These are phyloP conservation scores for Cassiopea andromeda DNA, from an alignment of 30 jellyfish, hydroid and myxozoan species.

Conservation along the genomic window DNA sequence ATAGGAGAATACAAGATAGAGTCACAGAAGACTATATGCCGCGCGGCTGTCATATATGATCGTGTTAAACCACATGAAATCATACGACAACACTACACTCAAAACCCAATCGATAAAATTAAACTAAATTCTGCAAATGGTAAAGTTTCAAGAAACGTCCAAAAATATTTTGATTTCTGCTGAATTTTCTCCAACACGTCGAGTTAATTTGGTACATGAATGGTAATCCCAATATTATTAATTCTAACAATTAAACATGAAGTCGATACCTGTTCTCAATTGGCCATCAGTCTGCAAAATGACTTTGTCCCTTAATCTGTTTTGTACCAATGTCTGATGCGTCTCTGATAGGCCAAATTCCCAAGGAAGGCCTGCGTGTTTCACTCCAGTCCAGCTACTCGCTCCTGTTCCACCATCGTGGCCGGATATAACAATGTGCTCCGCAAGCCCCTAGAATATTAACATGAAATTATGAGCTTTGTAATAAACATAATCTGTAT, in stretches of 20 bases:
- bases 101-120: too few species aligned
- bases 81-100: too few species aligned
- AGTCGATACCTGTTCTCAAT: conserved; percentile 70
- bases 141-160: too few species aligned
- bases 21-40: too few species aligned
- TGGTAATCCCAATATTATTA: too few species aligned
- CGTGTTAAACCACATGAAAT: too few species aligned
- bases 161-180: too few species aligned
- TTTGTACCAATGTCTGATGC: conserved; percentile 74
- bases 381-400: conserved; percentile 84
- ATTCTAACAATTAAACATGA: background rate
- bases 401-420: conserved; percentile 96
- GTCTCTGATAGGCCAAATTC: conserved; percentile 85
- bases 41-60: too few species aligned
- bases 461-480: background rate
- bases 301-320: conserved; percentile 72
- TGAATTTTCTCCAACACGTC: too few species aligned
- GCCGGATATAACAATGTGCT: conserved; percentile 82
- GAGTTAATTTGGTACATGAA: too few species aligned
- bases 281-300: conserved; percentile 86
- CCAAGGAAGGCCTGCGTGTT: conserved; percentile 94
- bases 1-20: too few species aligned
- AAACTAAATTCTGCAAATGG: too few species aligned
- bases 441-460: conserved; percentile 71
- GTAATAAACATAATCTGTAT: background rate